Conservation (phyloP, 2,797 vertebrate species). For the Lithobates sylvaticus region DNA sequence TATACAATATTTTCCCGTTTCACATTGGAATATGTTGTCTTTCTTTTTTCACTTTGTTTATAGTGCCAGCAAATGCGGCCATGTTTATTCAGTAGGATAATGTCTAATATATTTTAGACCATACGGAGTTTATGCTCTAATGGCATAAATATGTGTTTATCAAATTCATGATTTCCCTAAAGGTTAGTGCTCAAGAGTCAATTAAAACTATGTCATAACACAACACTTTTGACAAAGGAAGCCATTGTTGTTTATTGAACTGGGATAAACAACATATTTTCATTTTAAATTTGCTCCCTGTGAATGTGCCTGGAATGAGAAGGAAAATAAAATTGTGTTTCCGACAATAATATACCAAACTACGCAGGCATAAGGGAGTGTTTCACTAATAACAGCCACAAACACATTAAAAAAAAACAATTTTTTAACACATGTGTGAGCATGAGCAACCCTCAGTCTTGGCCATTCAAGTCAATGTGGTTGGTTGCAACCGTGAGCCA, state of each 20-base stretch:
- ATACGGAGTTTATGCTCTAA: slow-evolving; percentile 57
- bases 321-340: not conserved
- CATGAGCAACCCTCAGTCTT: not conserved
- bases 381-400: not conserved
- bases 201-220: slow-evolving; percentile 61
- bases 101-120: slow-evolving; percentile 50
- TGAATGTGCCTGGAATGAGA: slow-evolving; percentile 47
- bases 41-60: slow-evolving; percentile 37
- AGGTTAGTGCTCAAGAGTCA: slow-evolving; percentile 59
- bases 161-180: slow-evolving; percentile 60
- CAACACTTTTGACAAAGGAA: slow-evolving; percentile 56
- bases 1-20: slow-evolving; percentile 15
- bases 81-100: slow-evolving; percentile 49
- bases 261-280: slow-evolving; percentile 61
- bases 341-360: slow-evolving; percentile 17
- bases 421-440: not conserved
- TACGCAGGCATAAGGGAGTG: not conserved
- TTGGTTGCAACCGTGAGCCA: too few relatives aligned
- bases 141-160: slow-evolving; percentile 61
- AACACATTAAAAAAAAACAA: not conserved
- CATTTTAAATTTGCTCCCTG: slow-evolving; percentile 49
- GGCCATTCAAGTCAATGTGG: too few relatives aligned
- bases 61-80: not conserved
- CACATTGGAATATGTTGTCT: not conserved
- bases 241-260: slow-evolving; percentile 61